Conservation (phyloP, 2,888 invertebrate species). For the Macaria liturata region DNA sequence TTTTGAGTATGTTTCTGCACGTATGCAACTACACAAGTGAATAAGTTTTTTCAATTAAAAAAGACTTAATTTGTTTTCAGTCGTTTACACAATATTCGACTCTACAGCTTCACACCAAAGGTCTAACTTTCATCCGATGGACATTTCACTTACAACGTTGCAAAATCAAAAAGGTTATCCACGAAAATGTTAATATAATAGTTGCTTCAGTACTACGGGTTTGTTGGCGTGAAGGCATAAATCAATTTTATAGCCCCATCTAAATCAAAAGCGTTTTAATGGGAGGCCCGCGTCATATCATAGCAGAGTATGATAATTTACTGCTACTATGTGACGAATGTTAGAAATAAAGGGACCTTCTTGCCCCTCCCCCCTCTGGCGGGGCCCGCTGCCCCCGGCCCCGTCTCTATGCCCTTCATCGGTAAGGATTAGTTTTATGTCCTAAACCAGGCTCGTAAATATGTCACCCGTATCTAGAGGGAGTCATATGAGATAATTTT, state of each 20-base stretch:
- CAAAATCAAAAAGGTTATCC: slow-evolving; percentile 73
- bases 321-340: slow-evolving; percentile 84
- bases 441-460: slow-evolving; percentile 79
- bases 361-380: slow-evolving; percentile 45
- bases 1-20: slow-evolving; percentile 46
- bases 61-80: slow-evolving; percentile 64
- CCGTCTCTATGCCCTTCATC: slow-evolving; percentile 28
- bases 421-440: slow-evolving; percentile 78
- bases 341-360: slow-evolving; percentile 81
- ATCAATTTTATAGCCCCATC: slow-evolving; percentile 85
- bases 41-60: slow-evolving; percentile 77
- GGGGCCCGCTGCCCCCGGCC: slow-evolving; percentile 36
- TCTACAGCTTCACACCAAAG: slow-evolving; percentile 21
- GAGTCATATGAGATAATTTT: slow-evolving; percentile 75
- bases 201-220: slow-evolving; percentile 82
- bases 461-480: slow-evolving; percentile 78
- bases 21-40: slow-evolving; percentile 76
- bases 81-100: slow-evolving; percentile 32
- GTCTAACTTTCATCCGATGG: slow-evolving; percentile 35
- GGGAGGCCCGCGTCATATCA: slow-evolving; percentile 84
- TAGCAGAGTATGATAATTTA: slow-evolving; percentile 84
- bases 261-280: slow-evolving; percentile 85
- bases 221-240: slow-evolving; percentile 84
- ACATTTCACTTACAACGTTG: slow-evolving; percentile 59
- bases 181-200: slow-evolving; percentile 84